Evolutionary conservation across 92 coral and sea anemone genomes (phyloP), one percentile per base, ranked within the genome.

Genomic region (Epizoanthus illoricatus): DNA sequence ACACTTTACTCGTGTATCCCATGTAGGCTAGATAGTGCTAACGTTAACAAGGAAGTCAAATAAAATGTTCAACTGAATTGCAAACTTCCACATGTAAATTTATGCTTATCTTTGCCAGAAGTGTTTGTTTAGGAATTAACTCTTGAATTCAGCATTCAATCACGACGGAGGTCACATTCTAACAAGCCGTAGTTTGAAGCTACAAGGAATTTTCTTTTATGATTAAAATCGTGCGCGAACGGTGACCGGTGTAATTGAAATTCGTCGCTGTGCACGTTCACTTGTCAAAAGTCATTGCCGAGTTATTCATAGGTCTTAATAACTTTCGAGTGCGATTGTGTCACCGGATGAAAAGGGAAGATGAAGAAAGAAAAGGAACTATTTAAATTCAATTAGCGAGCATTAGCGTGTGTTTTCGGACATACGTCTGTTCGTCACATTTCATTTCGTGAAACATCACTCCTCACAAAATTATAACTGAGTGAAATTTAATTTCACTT

Each of bases 51-150:
- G 80, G 45, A 60, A 74, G 10, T 18, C 18, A 16, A 33, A 55
- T 16, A 59, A 75, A 17, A 20, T 21, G 12, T 13, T 19, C 3
- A 42, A 43, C 65, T 76, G 41, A 41, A 5, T 41, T 18, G 23
- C 7, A 76, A 24, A 75, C 4, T 75, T 33, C 13, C 64, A 4
- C 43, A 64, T 64, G 58, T 39, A 20, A 43, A 62, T 63, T 23
- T 39, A 13, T 3, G 19, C 23, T 64, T 20, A 61, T 20, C 49
- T 75, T 36, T 40, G 71, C 43, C 20, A 11, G 49, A 8, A 64
- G 39, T 78, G 82, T 78, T 78, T 78, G 62, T 21, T 63, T 78
- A 78, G 57, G 71, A 61, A 13, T 78, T 78, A 63, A 41, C 56
- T 19, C 61, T 57, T 78, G 16, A 20, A 28, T 76, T 21, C 12